phyloP scores from a whole-genome alignment of 2,888 invertebrate genomes.

The Mantis religiosa region DNA sequence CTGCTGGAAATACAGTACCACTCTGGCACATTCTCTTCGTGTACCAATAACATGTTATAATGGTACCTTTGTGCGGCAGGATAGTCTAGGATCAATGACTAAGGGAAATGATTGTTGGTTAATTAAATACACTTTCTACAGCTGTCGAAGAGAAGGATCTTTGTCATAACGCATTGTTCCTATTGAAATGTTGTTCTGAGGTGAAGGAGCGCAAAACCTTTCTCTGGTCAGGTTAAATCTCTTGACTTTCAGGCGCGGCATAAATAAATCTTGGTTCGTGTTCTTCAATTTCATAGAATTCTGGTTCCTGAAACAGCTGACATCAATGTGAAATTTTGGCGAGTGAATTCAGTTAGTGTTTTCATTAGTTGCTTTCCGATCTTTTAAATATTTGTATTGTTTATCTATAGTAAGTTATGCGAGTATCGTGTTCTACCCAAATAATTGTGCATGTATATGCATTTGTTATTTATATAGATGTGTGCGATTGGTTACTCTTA shows the following conservation, averaged over 20 bases:
- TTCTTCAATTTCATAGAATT: no score
- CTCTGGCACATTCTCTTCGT: not conserved
- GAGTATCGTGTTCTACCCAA: no score
- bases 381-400: no score
- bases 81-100: not conserved
- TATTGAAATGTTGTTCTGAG: not conserved
- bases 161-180: not conserved
- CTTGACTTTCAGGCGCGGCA: not conserved
- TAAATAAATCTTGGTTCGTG: not conserved
- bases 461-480: no score
- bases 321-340: no score
- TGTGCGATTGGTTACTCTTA: no score
- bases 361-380: no score
- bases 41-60: not conserved
- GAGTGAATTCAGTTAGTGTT: no score
- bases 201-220: not conserved
- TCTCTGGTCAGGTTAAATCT: not conserved
- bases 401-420: no score
- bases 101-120: not conserved
- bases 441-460: no score
- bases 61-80: not conserved
- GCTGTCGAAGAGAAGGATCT: not conserved
- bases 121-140: not conserved
- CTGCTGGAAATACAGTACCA: no score
- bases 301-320: no score